Conservation (phyloP, 1,140 invertebrate genomes). For the Trichonephila clavipes region DNA sequence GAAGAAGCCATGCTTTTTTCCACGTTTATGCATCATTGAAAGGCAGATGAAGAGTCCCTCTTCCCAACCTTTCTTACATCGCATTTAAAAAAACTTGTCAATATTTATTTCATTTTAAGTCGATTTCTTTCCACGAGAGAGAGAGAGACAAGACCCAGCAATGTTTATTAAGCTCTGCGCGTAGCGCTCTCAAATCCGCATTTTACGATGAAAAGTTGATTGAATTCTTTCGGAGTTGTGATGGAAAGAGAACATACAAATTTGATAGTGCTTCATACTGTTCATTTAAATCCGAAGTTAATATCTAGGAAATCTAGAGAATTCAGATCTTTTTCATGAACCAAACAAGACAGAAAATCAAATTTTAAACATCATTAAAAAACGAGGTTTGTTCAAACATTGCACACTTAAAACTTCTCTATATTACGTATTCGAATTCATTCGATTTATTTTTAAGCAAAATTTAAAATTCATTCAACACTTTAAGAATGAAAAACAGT, state of each 20-base stretch:
- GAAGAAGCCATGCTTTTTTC: constrained; percentile 72
- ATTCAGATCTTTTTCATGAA: no score
- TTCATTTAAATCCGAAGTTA: constrained; percentile 21
- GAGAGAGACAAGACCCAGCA: constrained; percentile 24
- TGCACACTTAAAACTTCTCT: no score
- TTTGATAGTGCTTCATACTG: neutral
- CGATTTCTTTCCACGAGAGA: constrained; percentile 52
- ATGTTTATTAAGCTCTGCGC: constrained; percentile 55
- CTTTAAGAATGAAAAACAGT: no score
- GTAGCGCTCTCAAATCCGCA: neutral
- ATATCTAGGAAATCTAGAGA: neutral
- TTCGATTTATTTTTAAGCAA: no score
- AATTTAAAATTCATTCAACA: no score
- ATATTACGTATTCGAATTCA: no score
- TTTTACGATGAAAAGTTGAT: neutral
- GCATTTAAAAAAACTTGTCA: constrained; percentile 76
- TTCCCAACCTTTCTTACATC: constrained; percentile 36
- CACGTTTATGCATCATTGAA: constrained; percentile 72
- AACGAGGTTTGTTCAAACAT: no score
- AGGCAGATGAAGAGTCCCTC: constrained; percentile 65
- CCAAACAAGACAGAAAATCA: no score
- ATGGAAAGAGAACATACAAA: neutral
- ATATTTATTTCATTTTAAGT: constrained; percentile 76
- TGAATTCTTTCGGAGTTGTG: constrained; percentile 30
- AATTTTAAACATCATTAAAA: no score